A percentile compares a stretch with the other conserved stretches of the same genome.
Evolutionary conservation across 2,113 vertebrate genomes (phyloP).

Genomic region (Orthonyx spaldingii): DNA sequence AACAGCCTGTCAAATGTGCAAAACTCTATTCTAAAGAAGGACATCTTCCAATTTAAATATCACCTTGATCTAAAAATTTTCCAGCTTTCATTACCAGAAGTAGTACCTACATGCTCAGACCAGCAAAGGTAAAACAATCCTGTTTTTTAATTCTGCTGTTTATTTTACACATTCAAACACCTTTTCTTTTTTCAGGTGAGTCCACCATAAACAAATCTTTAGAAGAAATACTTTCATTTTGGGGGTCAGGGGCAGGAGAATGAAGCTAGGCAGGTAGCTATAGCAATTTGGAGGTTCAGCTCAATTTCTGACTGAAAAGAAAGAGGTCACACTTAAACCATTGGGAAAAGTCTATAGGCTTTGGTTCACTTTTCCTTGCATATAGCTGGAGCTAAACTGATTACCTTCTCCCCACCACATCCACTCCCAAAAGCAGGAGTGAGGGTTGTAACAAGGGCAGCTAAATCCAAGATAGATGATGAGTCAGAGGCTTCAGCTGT

Average conservation of each 20-base stretch:
- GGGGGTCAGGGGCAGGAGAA: neutral
- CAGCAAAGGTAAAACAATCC: rapidly evolving
- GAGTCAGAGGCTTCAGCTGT: constrained; percentile 54
- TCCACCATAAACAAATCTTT: neutral
- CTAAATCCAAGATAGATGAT: constrained; percentile 1
- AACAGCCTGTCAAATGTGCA: neutral
- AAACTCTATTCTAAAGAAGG: neutral
- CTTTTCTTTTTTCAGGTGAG: neutral
- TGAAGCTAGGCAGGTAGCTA: neutral
- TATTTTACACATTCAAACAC: neutral
- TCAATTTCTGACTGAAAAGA: neutral
- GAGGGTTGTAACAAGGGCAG: neutral
- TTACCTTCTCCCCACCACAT: neutral
- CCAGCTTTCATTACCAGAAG: neutral
- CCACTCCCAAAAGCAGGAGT: neutral
- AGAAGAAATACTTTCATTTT: neutral
- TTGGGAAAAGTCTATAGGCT: neutral
- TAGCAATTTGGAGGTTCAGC: neutral
- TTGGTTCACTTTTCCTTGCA: neutral
- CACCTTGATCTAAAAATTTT: neutral
- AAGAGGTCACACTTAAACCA: neutral
- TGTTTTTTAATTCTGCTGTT: neutral
- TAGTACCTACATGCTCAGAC: neutral
- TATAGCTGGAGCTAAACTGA: neutral
- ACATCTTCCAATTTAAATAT: neutral